Conservation (phyloP, 2,113 vertebrate species). For the Zonotrichia leucophrys region DNA sequence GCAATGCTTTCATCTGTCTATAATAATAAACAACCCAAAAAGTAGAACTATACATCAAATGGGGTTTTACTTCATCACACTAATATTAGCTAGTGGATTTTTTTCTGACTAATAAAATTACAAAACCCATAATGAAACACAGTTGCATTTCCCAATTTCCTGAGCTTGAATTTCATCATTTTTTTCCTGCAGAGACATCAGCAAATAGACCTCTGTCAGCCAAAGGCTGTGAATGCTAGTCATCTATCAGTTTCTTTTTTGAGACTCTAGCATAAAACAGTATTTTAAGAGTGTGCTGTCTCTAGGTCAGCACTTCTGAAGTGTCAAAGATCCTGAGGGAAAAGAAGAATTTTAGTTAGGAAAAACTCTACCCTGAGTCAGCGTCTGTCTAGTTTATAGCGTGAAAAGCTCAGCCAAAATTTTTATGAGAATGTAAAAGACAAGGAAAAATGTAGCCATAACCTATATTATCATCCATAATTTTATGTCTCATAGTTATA, state of each 20-base stretch:
- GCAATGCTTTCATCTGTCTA: neutral
- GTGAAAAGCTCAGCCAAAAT: neutral
- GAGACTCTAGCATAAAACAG: neutral
- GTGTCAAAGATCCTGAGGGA: neutral
- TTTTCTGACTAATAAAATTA: neutral
- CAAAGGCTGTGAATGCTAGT: neutral
- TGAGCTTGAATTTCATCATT: neutral
- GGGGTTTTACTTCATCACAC: neutral
- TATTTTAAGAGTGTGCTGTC: neutral
- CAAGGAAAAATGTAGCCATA: neutral
- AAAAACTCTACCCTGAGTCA: neutral
- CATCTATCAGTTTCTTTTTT: neutral
- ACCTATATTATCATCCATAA: neutral
- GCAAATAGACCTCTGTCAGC: neutral
- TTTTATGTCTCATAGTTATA: neutral
- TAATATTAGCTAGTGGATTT: neutral
- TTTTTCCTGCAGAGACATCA: neutral
- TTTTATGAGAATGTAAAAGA: neutral
- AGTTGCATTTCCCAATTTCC: neutral
- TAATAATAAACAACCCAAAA: neutral
- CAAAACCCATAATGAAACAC: neutral
- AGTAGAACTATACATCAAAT: neutral
- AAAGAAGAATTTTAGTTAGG: neutral
- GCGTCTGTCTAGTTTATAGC: neutral
- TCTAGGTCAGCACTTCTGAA: slow-evolving; percentile 13